phyloP scores from a whole-genome alignment of 2,797 vertebrate genomes.

The Sebastes melanostomus region DNA sequence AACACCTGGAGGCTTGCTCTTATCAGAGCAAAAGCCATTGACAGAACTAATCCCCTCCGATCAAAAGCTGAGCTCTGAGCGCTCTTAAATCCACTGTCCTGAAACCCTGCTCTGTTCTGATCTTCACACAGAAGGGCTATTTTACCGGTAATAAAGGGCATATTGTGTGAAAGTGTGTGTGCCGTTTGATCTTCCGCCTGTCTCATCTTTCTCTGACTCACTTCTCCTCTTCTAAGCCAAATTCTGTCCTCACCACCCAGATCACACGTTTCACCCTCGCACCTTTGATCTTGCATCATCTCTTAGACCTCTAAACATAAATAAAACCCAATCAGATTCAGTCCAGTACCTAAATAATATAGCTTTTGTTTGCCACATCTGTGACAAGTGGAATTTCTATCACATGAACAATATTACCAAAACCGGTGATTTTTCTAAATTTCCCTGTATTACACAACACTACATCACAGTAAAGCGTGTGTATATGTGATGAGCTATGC shows the following conservation, averaged over 20 bases:
- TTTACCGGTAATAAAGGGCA: slow-evolving; percentile 14
- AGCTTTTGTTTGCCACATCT: neutral
- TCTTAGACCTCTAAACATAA: neutral
- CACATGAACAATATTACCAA: neutral
- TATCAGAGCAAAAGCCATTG: slow-evolving; percentile 15
- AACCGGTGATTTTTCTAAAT: neutral
- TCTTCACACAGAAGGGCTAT: slow-evolving; percentile 8
- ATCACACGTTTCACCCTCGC: slow-evolving; percentile 23
- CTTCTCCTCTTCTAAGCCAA: neutral
- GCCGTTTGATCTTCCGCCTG: slow-evolving; percentile 44
- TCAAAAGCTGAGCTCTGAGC: slow-evolving; percentile 27
- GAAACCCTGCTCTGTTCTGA: slow-evolving; percentile 21
- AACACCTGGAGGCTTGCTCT: slow-evolving; percentile 1
- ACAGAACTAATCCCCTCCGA: slow-evolving; percentile 29
- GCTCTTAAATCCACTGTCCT: slow-evolving; percentile 28
- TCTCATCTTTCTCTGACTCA: slow-evolving; percentile 34
- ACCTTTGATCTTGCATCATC: slow-evolving; percentile 25
- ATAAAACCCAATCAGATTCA: neutral
- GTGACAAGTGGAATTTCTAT: no score
- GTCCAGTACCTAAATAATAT: neutral
- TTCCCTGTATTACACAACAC: neutral
- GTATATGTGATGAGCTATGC: neutral
- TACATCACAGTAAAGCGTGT: neutral
- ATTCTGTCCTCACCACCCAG: slow-evolving; percentile 5
- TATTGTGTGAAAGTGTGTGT: slow-evolving; percentile 17